Percentiles rank a stretch among this genome's conserved stretches.
These are phyloP conservation scores for Porites evermanni DNA, from an alignment of 92 coral and sea anemone genomes.

Conservation along the genomic window DNA sequence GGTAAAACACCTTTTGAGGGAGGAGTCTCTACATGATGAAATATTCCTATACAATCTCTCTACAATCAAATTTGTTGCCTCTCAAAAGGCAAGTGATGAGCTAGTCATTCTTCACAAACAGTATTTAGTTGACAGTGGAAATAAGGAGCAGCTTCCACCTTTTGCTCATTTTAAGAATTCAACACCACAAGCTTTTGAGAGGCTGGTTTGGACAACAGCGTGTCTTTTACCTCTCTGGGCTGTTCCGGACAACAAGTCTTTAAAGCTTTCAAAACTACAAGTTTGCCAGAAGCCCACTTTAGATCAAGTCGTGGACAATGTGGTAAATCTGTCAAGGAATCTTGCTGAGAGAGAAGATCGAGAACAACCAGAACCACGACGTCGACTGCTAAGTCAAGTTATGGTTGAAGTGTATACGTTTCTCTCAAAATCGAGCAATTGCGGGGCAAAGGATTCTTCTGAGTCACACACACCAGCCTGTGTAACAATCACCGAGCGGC, in stretches of 20 bases:
- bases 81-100: constrained; percentile 54
- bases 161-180: constrained; percentile 65
- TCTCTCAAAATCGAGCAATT: constrained; percentile 34
- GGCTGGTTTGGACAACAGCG: constrained; percentile 82
- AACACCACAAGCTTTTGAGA: constrained; percentile 49
- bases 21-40: constrained; percentile 50
- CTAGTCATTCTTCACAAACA: constrained; percentile 61
- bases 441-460: constrained; percentile 17
- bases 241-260: neutral
- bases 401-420: constrained; percentile 71
- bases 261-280: constrained; percentile 25
- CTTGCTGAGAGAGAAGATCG: constrained; percentile 20
- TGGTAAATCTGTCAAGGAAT: neutral
- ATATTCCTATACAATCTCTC: constrained; percentile 57
- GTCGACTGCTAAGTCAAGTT: constrained; percentile 32
- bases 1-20: constrained; percentile 54
- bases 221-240: constrained; percentile 75
- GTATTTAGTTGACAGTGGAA: constrained; percentile 13
- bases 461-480: constrained; percentile 57
- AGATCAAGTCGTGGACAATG: constrained; percentile 68
- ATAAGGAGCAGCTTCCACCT: constrained; percentile 14
- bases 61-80: constrained; percentile 67
- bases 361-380: constrained; percentile 47
- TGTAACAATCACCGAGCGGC: constrained; percentile 12
- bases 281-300: constrained; percentile 63